These are phyloP conservation scores for Disparrhopalites patrizii DNA, from an alignment of 2,888 invertebrate species.

Conservation along the genomic window DNA sequence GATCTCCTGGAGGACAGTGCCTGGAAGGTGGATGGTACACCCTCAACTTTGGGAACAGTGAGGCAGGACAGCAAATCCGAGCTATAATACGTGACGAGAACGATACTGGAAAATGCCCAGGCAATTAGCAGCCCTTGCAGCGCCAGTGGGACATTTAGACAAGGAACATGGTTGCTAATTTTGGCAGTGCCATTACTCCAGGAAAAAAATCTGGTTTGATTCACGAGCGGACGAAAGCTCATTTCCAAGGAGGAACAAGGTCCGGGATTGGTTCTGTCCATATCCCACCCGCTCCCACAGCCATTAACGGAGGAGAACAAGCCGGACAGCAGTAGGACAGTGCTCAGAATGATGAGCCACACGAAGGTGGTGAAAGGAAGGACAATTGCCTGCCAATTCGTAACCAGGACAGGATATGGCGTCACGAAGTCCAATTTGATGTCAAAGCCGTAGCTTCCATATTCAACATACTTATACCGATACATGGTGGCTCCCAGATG, in stretches of 20 bases:
- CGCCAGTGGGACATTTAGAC: too few species aligned
- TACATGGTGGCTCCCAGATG: not conserved
- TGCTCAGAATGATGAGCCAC: not conserved
- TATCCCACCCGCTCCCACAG: too few species aligned
- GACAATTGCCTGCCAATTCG: not conserved
- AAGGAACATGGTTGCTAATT: too few species aligned
- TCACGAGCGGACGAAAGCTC: too few species aligned
- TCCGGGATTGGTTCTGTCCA: too few species aligned
- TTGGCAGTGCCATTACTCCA: too few species aligned
- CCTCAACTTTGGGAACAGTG: not conserved
- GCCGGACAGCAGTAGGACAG: not conserved
- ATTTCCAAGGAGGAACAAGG: too few species aligned
- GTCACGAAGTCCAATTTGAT: not conserved
- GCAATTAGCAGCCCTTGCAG: not conserved
- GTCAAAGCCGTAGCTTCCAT: not conserved
- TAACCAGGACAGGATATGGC: not conserved
- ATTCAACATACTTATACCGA: not conserved
- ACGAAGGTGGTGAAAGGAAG: not conserved
- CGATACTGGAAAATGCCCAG: not conserved
- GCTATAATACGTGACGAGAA: conserved; percentile 7
- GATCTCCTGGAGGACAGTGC: not conserved
- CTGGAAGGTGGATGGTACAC: not conserved
- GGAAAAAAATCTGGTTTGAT: too few species aligned
- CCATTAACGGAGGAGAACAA: too few species aligned
- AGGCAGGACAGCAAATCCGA: conserved; percentile 3